Evolutionary conservation across 2,888 invertebrate genomes (phyloP), one percentile per base, ranked within the genome.

Genomic region (Halocaridina rubra): DNA sequence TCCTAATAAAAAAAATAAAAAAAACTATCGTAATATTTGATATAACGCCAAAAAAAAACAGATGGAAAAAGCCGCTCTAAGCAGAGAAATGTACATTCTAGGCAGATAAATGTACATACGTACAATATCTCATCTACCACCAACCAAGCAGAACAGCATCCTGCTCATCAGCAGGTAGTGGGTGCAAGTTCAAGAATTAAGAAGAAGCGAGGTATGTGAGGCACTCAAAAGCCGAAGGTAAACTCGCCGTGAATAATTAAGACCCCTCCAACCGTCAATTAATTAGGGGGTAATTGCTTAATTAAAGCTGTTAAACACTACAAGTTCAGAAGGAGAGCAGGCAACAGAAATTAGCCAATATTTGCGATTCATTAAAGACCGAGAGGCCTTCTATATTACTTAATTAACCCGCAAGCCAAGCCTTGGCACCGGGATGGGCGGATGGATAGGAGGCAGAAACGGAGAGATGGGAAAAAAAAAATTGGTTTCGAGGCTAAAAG

Each of bases 251-350:
- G 82, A 77, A 84, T 84, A 78, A 84, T 84, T 84, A 72, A 84
- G 72, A 10, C 27, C 39, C 46, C 59, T 30, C 57, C 59, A 57
- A 59, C 39, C 72, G 32, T 78, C 78, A 78, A 84, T 84, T 84
- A 77, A 77, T 84, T 78, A 84, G 78, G 29, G 27, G 30, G n/a
- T 84, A 84, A 84, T 84, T 75, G 82, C 59, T 46, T 84, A 84
- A 84, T 84, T 84, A 84, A 84, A 84, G 77, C 72, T 32, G 67
- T 78, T 69, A 84, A 84, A 84, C 82, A 84, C 77, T 84, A 81
- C 81, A 81, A 80, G 24, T 80, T 74, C 59, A 71, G 64, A 24
- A n/a, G n/a, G 59, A 59, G 59, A 76, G 76, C 19, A 84, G 72
- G 82, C 77, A 84, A 77, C 71, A 77, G 78, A 77, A 78, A 61